Evolutionary conservation across 1,140 invertebrate genomes (phyloP).

Genomic region (Drosophila funebris): DNA sequence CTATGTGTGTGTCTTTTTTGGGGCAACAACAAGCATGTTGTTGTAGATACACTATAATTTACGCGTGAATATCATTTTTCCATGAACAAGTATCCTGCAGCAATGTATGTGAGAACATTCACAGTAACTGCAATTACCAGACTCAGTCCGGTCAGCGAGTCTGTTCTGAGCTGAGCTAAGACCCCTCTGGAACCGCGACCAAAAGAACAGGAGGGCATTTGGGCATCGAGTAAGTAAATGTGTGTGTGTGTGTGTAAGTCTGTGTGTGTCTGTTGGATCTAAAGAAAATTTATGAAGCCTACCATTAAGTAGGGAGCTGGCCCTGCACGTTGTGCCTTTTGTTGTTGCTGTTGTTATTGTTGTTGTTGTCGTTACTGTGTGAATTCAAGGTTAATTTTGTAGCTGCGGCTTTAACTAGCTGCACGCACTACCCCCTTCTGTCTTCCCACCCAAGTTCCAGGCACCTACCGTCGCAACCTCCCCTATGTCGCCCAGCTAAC

Average conservation of each 20-base stretch:
- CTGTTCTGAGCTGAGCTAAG: not conserved
- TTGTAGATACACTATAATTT: slow-evolving; percentile 77
- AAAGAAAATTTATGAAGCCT: slow-evolving; percentile 82
- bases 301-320: slow-evolving; percentile 70
- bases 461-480: not conserved
- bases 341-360: slow-evolving; percentile 34
- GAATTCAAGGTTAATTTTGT: slow-evolving; percentile 81
- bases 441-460: not conserved
- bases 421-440: slow-evolving; percentile 52
- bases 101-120: slow-evolving; percentile 80
- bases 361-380: slow-evolving; percentile 44
- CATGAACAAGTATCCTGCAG: slow-evolving; percentile 81
- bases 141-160: slow-evolving; percentile 10
- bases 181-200: not conserved
- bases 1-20: slow-evolving; percentile 13
- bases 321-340: slow-evolving; percentile 19
- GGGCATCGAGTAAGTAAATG: slow-evolving; percentile 6
- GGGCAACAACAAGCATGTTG: slow-evolving; percentile 46
- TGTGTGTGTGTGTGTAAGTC: slow-evolving; percentile 8
- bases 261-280: slow-evolving; percentile 50
- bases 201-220: slow-evolving; percentile 30
- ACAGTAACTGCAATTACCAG: slow-evolving; percentile 79
- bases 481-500: slow-evolving; percentile 25
- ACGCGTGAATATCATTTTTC: slow-evolving; percentile 82
- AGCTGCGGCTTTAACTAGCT: slow-evolving; percentile 72